Evolutionary conservation across 2,888 invertebrate species (phyloP), one percentile per base, ranked within the genome.

Genomic region (Drosophila mulleri): DNA sequence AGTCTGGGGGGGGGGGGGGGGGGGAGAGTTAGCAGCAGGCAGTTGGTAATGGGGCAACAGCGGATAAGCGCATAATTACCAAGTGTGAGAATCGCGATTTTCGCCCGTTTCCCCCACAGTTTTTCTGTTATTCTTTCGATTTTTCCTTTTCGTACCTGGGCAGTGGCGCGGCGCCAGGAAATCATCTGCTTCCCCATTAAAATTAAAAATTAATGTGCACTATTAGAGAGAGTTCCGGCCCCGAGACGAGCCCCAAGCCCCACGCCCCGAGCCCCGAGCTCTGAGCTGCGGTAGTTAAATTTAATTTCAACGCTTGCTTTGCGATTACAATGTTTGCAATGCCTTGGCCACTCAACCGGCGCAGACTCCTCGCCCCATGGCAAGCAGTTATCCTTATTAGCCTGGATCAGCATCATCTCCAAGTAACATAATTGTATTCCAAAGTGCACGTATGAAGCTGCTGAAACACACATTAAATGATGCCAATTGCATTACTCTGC

Each of bases 1-100:
- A 5, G 26, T 3, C 0, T 3, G 26, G 26, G 2, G 23, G 26
- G 26, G 26, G 2, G 23, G 6, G 16, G 11, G 39, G 6, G 23
- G 8, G 16, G n/a, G 37, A 3, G 26, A 54, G 18, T 16, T 39
- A 0, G 37, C 41, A 9, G 32, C 20, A 50, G 56, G 23, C 29
- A 41, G 39, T 23, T 47, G 75, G 66, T 61, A 72, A 75, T 66
- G 65, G 47, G 72, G 58, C 78, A 75, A 66, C 87, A 60, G 12
- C 61, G 82, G 83, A 87, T 87, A 84, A 83, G 75, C 85, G 85
- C 76, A 67, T 84, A 84, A 81, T 84, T 87, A 81, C 81, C 79
- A 48, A 71, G 57, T 62, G 71, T 45, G 58, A 78, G 62, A 50
- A 67, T 63, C 63, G 58, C 53, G 52, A 48, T 26, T 53, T 42